phyloP scores from a whole-genome alignment of 2,888 invertebrate genomes.

The Thysanoteuthis rhombus region DNA sequence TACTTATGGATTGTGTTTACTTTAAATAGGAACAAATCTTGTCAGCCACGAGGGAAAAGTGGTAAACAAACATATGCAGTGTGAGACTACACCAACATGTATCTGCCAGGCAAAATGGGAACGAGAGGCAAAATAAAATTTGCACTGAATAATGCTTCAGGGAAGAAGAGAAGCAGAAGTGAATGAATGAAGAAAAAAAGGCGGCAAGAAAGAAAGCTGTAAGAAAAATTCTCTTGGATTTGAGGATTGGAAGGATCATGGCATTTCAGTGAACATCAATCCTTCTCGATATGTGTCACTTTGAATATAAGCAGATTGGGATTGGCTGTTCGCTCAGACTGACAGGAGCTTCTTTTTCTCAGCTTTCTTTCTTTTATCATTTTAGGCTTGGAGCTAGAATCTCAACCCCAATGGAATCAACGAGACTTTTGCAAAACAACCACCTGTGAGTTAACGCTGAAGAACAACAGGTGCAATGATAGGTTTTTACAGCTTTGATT shows the following conservation, averaged over 20 bases:
- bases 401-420: not conserved
- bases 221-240: not conserved
- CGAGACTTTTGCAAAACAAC: not conserved
- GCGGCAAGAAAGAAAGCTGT: not conserved
- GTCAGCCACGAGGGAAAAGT: not conserved
- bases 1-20: conserved; percentile 12
- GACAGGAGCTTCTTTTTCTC: not conserved
- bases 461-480: not conserved
- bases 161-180: not conserved
- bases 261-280: not conserved
- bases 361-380: not conserved
- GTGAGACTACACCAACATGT: not conserved
- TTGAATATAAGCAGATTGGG: not conserved
- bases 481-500: not conserved
- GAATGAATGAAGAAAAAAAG: not conserved
- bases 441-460: not conserved
- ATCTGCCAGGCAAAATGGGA: not conserved
- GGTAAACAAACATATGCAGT: not conserved
- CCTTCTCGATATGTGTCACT: conserved; percentile 12
- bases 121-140: not conserved
- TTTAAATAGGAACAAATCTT: not conserved
- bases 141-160: not conserved
- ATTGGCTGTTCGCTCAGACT: not conserved
- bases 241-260: not conserved
- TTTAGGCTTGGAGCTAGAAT: not conserved